Evolutionary conservation across 2,113 vertebrate genomes (phyloP), one percentile per base, ranked within the genome.

Genomic region (Nibea coibor): DNA sequence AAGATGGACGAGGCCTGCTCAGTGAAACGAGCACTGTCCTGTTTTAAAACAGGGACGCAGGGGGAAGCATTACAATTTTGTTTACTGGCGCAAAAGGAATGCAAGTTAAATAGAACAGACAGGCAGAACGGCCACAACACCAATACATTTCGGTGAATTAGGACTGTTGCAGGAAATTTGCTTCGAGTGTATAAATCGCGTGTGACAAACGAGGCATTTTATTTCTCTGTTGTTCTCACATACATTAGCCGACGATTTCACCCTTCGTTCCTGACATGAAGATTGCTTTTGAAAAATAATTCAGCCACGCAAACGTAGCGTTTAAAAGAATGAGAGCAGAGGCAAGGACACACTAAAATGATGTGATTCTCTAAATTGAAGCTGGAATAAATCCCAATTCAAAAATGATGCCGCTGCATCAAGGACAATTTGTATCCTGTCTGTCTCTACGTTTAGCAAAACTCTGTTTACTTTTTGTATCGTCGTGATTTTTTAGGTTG

Each of bases 1-100:
- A 96, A 77, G 72, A 98, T 96, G n/a, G 26, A 66, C 16, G 79
- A 53, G 20, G 97, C 93, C 82, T 95, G 95, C 67, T 96, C 94
- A 74, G 72, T 94, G 87, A 97, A 99, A 16, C 92, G 89, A 74
- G 68, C 83, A 87, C 97, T 98, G 74, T 98, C 97, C 98, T 99
- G 82, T 72, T 85, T 85, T 51, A 31, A 82, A 51, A 65, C 8
- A 82, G 4, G 15, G 58, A 48, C 68, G 2, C 22, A 64, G 50
- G 1, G 10, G 14, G 61, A 54, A 57, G 42, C 24, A 61, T 69
- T 53, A 12, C 17, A 10, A 31, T 62, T 35, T 10, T 26, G 9
- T 54, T 67, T 54, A 61, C 24, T 45, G 7, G 0, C 7, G 17
- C 62, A 26, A 75, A 70, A 70, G 64, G 45, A 72, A 62, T 24